Conservation (phyloP, 37 sponge, comb jelly and placozoan species). For the Mnemiopsis leidyi region DNA sequence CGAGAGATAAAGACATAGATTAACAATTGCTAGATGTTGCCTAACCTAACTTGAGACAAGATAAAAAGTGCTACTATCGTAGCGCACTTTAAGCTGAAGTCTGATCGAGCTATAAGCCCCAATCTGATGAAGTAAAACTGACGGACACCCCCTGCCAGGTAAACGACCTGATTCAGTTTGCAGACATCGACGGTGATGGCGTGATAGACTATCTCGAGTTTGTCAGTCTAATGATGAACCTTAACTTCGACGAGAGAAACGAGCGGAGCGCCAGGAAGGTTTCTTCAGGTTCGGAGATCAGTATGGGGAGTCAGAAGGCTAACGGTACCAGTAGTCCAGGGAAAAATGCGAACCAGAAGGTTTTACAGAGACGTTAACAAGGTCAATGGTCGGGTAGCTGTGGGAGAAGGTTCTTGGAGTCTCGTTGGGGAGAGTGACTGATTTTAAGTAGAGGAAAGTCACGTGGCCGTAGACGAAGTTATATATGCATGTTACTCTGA, state of each 20-base stretch:
- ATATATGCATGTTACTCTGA: too few species aligned
- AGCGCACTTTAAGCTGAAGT: too few species aligned
- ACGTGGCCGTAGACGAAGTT: too few species aligned
- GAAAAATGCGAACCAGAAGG: not conserved
- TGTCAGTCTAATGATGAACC: conserved; percentile 7
- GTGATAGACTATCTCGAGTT: conserved; percentile 15
- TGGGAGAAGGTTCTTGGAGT: not conserved
- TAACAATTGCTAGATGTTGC: too few species aligned
- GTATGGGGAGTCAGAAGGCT: not conserved
- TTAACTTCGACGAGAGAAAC: not conserved
- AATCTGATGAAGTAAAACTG: too few species aligned
- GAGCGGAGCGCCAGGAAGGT: not conserved
- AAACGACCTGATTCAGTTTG: not conserved
- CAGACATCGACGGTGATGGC: conserved; percentile 12
- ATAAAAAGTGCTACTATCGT: too few species aligned
- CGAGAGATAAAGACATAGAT: too few species aligned
- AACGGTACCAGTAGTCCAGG: not conserved
- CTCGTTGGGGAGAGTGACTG: too few species aligned
- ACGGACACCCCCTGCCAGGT: conserved; percentile 8
- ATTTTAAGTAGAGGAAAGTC: too few species aligned
- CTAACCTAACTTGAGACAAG: too few species aligned
- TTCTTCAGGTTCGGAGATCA: not conserved
- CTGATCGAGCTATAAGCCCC: too few species aligned
- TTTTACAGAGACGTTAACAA: not conserved
- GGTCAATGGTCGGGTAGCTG: not conserved